A percentile compares a stretch with the other conserved stretches of the same genome.
Evolutionary conservation across 1,140 invertebrate genomes (phyloP).

Genomic region (Solenopsis invicta): DNA sequence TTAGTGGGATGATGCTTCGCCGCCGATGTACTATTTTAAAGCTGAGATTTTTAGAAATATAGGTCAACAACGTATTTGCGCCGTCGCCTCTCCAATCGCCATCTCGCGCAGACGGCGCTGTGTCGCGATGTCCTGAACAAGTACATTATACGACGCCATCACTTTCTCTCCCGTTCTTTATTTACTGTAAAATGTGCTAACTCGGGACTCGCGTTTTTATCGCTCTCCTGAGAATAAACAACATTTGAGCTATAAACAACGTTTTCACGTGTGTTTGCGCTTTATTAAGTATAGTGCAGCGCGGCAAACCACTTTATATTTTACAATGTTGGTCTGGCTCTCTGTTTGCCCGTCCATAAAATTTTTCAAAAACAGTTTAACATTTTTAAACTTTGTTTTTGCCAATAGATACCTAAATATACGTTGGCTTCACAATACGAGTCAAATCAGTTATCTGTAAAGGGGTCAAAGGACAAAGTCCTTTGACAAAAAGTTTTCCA

Average conservation of each 20-base stretch:
- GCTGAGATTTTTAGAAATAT: constrained; percentile 85
- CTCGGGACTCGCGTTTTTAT: neutral
- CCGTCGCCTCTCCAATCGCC: neutral
- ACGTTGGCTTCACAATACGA: no score
- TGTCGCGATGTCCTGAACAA: constrained; percentile 11
- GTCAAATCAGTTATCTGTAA: no score
- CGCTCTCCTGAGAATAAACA: neutral
- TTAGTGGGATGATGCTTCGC: constrained; percentile 26
- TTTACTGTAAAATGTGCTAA: constrained; percentile 26
- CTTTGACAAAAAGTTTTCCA: no score
- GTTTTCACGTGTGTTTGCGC: neutral
- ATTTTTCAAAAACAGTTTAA: no score
- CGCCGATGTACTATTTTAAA: constrained; percentile 82
- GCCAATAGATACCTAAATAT: no score
- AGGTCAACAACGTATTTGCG: constrained; percentile 77
- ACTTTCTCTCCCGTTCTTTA: constrained; percentile 42
- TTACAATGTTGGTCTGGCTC: no score
- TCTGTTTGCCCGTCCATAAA: no score
- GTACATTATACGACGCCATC: constrained; percentile 18
- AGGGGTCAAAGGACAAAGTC: no score
- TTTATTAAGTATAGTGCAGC: neutral
- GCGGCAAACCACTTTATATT: no score
- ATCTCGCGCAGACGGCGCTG: neutral
- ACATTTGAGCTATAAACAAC: neutral
- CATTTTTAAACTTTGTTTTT: no score